Evolutionary conservation across 2,797 vertebrate genomes (phyloP), one percentile per base, ranked within the genome.

Genomic region (Karalla daura): DNA sequence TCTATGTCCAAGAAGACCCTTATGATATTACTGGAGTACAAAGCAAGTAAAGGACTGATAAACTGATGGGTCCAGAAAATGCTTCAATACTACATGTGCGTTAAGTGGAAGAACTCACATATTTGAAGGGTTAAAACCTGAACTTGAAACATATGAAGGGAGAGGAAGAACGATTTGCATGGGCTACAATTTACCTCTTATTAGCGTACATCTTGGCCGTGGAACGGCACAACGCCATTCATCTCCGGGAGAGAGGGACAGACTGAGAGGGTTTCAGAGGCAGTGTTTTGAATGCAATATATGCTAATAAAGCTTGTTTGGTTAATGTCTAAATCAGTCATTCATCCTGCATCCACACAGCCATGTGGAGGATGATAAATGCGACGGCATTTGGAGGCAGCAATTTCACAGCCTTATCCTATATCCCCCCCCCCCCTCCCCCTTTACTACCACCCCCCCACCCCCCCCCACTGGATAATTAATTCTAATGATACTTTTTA

Each of bases 401-500:
- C 72, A 60, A 83, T 92, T 90, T 84, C 73, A 83, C 75, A 74
- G 70, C 81, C 76, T 86, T 84, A 83, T 90, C 85, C 78, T 74
- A 86, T 87, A 83, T 85, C 74, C 64, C 73, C 75, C 60, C n/a
- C n/a, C n/a, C n/a, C n/a, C n/a, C n/a, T n/a, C n/a, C n/a, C n/a
- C n/a, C n/a, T n/a, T n/a, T n/a, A n/a, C n/a, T n/a, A n/a, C n/a
- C n/a, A n/a, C n/a, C n/a, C n/a, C n/a, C n/a, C n/a, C n/a, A n/a
- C n/a, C n/a, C n/a, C n/a, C n/a, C n/a, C n/a, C n/a, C n/a, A n/a
- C n/a, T 72, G 78, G 89, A 89, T 90, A 90, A 92, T 92, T 88
- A 88, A 90, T 88, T 89, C 81, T 87, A 91, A 92, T 90, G 88
- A 91, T 84, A 78, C 70, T 82, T 86, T 86, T 86, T 77, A 88